These are phyloP conservation scores for Galeopterus variegatus DNA, from an alignment of 2,113 vertebrate species.

Conservation along the genomic window DNA sequence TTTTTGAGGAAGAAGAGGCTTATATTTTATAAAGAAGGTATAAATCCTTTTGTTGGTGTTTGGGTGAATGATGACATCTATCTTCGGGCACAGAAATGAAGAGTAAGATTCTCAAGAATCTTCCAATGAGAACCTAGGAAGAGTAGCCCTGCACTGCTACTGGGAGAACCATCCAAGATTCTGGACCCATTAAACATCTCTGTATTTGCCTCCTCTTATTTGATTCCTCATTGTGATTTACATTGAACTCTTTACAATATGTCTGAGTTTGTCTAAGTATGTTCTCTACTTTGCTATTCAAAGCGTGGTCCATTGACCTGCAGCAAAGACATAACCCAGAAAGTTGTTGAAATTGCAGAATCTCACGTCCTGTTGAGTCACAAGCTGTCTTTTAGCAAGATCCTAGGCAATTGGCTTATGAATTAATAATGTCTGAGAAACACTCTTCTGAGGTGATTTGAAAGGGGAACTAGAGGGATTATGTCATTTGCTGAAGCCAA, in stretches of 20 bases:
- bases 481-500: neutral
- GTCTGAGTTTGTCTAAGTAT: neutral
- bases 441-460: neutral
- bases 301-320: neutral
- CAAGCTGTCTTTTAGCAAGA: neutral
- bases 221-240: neutral
- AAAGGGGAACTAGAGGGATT: neutral
- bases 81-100: neutral
- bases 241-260: neutral
- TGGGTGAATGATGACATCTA: neutral
- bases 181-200: neutral
- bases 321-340: neutral
- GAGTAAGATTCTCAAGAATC: neutral
- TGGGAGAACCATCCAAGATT: neutral
- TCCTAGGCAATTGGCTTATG: neutral
- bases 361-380: neutral
- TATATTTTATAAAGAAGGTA: neutral
- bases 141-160: neutral
- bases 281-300: neutral
- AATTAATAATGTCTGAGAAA: neutral
- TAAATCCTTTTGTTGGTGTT: neutral
- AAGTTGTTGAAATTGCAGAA: neutral
- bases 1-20: neutral
- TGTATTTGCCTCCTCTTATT: neutral
- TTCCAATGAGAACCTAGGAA: neutral